Base-by-base conservation (phyloP, 2,797 vertebrate genomes). In the Ctenochaetus hawaiiensis region DNA sequence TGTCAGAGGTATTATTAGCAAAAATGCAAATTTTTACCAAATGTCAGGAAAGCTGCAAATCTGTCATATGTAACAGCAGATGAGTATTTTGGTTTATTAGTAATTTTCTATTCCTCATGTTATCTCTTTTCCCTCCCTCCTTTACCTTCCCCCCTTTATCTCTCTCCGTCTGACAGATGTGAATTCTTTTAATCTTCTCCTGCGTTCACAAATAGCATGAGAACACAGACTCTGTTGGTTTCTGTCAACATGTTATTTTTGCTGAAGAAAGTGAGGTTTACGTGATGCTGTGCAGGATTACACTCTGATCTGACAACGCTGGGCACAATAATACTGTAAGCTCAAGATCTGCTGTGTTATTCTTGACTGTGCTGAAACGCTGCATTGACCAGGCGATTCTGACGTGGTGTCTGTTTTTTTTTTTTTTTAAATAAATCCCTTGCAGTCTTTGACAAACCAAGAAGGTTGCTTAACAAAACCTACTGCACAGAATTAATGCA, bases 121-220 rank as follows among this genome's bases (percentile, higher is more conserved):
- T 57, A 82, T 66, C 44, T 60, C 45, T 58, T 22, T 4, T 6
- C 26, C 4, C 26, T 39, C 37, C n/a, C n/a, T 44, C 20, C 52
- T 67, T 69, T 43, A 72, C 63, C 60, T 63, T 57, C 37, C 22
- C 30, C 41, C 58, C 54, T 6, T 47, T 48, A 17, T 68, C 34
- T 77, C 49, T 56, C 47, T 52, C 26, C 45, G 12, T 65, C 66
- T 68, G 72, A 71, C 87, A 86, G 80, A 86, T 91, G 90, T 78
- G 60, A 65, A 58, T 60, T 30, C 49, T 64, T 63, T 56, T 82
- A 85, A 90, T 86, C 78, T 80, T 48, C 59, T 20, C 47, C 26
- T 47, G 26, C 62, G 60, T 57, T 23, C 23, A 76, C 41, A 75
- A 43, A 49, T 72, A 71, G 48, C 72, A 23, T 13, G 44, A 7